Evolutionary conservation across 2,888 invertebrate genomes (phyloP).

Genomic region (Drosophila monieri): DNA sequence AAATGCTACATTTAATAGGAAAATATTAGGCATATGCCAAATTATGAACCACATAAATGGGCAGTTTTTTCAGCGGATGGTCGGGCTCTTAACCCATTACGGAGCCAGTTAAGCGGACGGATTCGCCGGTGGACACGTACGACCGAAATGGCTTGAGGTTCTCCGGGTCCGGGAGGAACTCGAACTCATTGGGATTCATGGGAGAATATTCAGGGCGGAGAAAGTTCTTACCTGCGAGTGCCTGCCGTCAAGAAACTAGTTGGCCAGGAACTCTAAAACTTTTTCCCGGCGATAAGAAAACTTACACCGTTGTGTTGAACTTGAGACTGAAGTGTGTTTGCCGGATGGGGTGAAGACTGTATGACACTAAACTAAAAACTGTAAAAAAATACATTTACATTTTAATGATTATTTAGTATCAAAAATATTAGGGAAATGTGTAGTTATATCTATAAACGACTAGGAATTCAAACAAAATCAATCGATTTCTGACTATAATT

Average conservation of each 20-base stretch:
- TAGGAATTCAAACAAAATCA: too few species aligned
- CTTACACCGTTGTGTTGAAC: conserved; percentile 70
- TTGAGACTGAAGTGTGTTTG: conserved; percentile 60
- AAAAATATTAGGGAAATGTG: background rate
- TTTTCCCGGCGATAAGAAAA: conserved; percentile 63
- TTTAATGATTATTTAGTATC: background rate
- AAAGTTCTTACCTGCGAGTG: conserved; percentile 8
- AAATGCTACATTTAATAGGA: background rate
- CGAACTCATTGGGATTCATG: background rate
- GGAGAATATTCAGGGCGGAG: background rate
- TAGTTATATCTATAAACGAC: too few species aligned
- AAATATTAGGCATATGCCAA: background rate
- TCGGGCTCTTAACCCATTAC: conserved; percentile 16
- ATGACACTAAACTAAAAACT: conserved; percentile 16
- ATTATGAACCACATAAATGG: background rate
- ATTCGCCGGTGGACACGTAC: conserved; percentile 57
- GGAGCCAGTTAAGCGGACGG: conserved; percentile 27
- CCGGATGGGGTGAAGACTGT: background rate
- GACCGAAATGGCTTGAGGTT: conserved; percentile 11
- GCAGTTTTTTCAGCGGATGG: background rate
- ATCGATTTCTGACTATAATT: too few species aligned
- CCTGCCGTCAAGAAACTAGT: conserved; percentile 18
- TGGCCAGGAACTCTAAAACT: conserved; percentile 23
- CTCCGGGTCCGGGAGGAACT: background rate
- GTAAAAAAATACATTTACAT: background rate